Evolutionary conservation across 2,113 vertebrate genomes (phyloP).

Genomic region (Phyllostomus hastatus): DNA sequence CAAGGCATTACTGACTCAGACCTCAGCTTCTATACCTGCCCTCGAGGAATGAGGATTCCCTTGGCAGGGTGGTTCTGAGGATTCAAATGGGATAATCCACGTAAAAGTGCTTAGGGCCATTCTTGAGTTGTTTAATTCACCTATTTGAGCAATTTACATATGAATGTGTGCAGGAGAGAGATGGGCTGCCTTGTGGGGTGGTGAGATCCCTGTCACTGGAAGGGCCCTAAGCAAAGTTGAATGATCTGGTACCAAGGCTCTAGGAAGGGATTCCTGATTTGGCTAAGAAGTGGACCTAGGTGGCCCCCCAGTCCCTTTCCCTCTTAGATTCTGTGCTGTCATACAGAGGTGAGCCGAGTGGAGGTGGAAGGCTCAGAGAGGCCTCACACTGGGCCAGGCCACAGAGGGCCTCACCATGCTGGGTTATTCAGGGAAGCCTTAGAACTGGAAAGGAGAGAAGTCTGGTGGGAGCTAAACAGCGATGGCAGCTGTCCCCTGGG

Average conservation of each 20-base stretch:
- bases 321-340: background rate
- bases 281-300: background rate
- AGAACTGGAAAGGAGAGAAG: background rate
- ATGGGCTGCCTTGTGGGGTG: background rate
- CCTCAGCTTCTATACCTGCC: background rate
- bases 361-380: background rate
- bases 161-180: background rate
- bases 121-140: background rate
- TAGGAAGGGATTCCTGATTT: background rate
- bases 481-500: background rate
- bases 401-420: background rate
- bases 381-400: background rate
- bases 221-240: background rate
- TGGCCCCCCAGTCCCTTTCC: background rate
- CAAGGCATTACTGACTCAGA: background rate
- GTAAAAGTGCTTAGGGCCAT: background rate
- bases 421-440: background rate
- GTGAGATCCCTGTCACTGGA: background rate
- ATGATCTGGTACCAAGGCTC: background rate
- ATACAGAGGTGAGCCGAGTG: background rate
- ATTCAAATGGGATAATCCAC: background rate
- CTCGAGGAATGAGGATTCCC: no score
- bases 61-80: background rate
- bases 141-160: background rate
- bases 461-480: background rate